A percentile compares a stretch with the other conserved stretches of the same genome.
These are phyloP conservation scores for Meriones unguiculatus DNA, from an alignment of 2,113 vertebrate species.

Conservation along the genomic window DNA sequence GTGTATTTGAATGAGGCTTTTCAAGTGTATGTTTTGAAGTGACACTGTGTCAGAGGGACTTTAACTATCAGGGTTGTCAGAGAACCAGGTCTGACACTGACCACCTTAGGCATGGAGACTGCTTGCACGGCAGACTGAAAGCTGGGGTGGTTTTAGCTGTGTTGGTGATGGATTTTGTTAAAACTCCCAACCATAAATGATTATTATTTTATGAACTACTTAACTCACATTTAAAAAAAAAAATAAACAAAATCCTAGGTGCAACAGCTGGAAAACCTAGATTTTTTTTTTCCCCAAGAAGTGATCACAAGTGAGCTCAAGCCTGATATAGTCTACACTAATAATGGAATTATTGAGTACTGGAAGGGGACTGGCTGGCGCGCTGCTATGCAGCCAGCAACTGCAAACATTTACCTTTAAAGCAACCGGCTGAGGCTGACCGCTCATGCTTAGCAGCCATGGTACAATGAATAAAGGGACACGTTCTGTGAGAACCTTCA, in stretches of 20 bases:
- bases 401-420: slow-evolving; percentile 44
- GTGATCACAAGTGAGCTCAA: background rate
- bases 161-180: background rate
- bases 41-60: slow-evolving; percentile 20
- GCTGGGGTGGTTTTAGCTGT: background rate
- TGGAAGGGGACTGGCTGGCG: background rate
- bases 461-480: background rate
- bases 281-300: background rate
- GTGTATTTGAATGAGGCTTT: slow-evolving; percentile 18
- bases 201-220: slow-evolving; percentile 41
- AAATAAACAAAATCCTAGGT: background rate
- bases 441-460: background rate
- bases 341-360: background rate
- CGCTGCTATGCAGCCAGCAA: slow-evolving; percentile 26
- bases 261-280: slow-evolving; percentile 2
- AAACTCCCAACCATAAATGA: slow-evolving; percentile 8
- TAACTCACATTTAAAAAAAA: slow-evolving; percentile 44
- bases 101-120: background rate
- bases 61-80: slow-evolving; percentile 26
- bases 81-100: background rate
- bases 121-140: background rate
- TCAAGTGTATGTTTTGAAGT: slow-evolving; percentile 39
- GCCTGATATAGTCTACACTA: background rate
- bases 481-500: slow-evolving; percentile 64
- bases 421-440: background rate